Conservation (phyloP, 2,113 vertebrate genomes). For the Syrrhaptes paradoxus region DNA sequence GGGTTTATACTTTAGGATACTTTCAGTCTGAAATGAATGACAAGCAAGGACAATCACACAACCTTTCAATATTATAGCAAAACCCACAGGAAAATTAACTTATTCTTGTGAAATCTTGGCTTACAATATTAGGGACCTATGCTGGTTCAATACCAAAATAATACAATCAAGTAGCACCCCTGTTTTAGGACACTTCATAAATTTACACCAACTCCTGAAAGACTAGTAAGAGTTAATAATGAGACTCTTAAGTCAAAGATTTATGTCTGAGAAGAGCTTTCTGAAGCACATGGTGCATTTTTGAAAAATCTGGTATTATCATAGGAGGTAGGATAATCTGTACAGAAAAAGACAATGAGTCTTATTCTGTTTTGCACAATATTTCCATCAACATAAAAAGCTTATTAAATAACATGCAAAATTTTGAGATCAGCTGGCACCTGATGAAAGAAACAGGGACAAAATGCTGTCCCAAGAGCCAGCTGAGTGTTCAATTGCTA, state of each 20-base stretch:
- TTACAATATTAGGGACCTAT: background rate
- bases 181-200: background rate
- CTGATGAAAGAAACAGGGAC: slow-evolving; percentile 16
- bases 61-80: background rate
- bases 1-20: background rate
- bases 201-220: background rate
- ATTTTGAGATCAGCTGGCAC: slow-evolving; percentile 34
- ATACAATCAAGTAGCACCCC: background rate
- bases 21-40: background rate
- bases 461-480: slow-evolving; percentile 8
- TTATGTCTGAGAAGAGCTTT: background rate
- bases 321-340: slow-evolving; percentile 45
- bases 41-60: background rate
- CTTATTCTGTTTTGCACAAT: slow-evolving; percentile 39
- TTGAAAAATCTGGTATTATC: slow-evolving; percentile 32
- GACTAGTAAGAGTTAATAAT: background rate
- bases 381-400: slow-evolving; percentile 46
- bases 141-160: background rate
- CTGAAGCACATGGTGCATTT: slow-evolving; percentile 22
- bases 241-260: background rate
- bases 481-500: background rate
- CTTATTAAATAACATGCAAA: slow-evolving; percentile 35
- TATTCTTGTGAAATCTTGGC: background rate
- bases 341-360: slow-evolving; percentile 39
- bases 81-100: slow-evolving; percentile 2